Evolutionary conservation across 2,113 vertebrate genomes (phyloP).

Genomic region (Nymphicus hollandicus): DNA sequence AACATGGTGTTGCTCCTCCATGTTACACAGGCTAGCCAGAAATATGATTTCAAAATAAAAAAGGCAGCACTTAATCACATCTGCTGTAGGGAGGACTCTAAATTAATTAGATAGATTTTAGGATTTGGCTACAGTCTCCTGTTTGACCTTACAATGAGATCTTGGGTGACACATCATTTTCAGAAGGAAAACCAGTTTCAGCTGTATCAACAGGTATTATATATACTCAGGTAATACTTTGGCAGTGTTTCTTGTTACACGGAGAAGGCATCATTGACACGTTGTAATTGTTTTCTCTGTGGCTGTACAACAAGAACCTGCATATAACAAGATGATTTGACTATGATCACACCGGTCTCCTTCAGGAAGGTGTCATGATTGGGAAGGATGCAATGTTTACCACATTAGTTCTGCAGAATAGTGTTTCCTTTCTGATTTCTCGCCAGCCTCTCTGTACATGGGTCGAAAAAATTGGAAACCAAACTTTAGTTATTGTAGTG

Average conservation of each 20-base stretch:
- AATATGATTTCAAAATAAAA: background rate
- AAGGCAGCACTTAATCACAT: background rate
- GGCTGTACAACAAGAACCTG: background rate
- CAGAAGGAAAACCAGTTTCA: background rate
- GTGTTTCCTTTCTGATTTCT: background rate
- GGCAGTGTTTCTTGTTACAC: background rate
- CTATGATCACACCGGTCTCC: background rate
- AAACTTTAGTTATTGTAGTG: background rate
- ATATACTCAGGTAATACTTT: background rate
- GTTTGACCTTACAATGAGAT: background rate
- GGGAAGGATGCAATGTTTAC: background rate
- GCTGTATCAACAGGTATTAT: background rate
- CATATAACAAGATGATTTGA: background rate
- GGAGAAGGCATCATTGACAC: background rate
- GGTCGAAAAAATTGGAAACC: background rate
- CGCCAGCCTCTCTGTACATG: background rate
- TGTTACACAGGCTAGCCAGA: background rate
- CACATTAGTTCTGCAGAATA: background rate
- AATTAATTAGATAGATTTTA: background rate
- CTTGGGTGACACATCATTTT: background rate
- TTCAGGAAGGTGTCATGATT: background rate
- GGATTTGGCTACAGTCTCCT: background rate
- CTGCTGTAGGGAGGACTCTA: background rate
- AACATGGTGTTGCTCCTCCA: background rate
- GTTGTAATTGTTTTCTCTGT: background rate